A percentile compares a stretch with the other conserved stretches of the same genome.
These are phyloP conservation scores for Apomyelois bistriatella DNA, from an alignment of 2,888 invertebrate genomes.

Conservation along the genomic window DNA sequence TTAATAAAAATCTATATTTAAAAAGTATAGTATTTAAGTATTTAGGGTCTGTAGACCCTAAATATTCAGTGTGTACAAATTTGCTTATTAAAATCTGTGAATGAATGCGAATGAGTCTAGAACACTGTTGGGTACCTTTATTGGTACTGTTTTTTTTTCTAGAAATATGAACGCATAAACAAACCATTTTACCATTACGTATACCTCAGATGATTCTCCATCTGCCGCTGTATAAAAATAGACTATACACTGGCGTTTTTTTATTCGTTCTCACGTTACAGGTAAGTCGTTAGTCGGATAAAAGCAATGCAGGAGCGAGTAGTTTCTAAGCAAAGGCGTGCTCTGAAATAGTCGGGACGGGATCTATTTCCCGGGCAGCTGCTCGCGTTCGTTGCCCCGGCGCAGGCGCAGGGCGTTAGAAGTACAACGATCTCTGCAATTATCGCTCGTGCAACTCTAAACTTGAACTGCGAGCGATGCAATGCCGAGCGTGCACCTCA, in stretches of 20 bases:
- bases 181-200: conserved; percentile 12
- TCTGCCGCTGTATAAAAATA: conserved; percentile 20
- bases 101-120: no score
- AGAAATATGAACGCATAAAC: background rate
- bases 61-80: background rate
- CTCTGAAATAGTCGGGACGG: conserved; percentile 77
- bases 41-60: no score
- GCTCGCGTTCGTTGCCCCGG: conserved; percentile 74
- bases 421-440: conserved; percentile 75
- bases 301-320: conserved; percentile 44
- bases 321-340: conserved; percentile 53
- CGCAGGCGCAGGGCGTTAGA: conserved; percentile 69
- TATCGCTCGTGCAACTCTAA: conserved; percentile 64
- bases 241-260: conserved; percentile 28
- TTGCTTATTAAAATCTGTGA: no score
- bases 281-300: conserved; percentile 49
- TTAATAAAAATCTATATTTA: no score
- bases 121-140: no score
- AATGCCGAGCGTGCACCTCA: conserved; percentile 58
- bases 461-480: conserved; percentile 71
- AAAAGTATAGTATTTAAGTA: no score
- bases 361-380: conserved; percentile 79
- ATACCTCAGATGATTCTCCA: conserved; percentile 15
- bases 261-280: conserved; percentile 56
- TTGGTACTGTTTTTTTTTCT: no score